Percentiles rank a stretch among this genome's conserved stretches.
Evolutionary conservation across 2,797 vertebrate genomes (phyloP).

Genomic region (Cercopithecus neglectus): DNA sequence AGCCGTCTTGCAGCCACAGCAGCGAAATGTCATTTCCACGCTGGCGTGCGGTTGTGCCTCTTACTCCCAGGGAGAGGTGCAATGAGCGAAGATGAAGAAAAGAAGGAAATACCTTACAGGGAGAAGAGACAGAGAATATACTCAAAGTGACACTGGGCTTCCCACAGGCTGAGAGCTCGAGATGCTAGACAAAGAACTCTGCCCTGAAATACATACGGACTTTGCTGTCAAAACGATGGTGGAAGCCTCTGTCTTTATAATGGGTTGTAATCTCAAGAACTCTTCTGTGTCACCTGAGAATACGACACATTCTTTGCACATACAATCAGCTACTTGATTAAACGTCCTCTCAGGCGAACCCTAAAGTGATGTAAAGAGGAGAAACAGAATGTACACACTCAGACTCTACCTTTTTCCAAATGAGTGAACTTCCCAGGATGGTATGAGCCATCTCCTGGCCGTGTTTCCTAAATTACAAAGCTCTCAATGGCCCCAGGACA

Average conservation of each 20-base stretch:
- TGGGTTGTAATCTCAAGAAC: background rate
- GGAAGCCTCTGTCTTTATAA: background rate
- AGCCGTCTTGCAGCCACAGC: fast-evolving
- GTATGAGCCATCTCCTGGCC: no score
- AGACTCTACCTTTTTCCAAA: background rate
- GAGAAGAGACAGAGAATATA: background rate
- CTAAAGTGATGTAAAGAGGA: background rate
- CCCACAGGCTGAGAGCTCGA: background rate
- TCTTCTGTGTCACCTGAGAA: background rate
- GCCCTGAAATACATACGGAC: background rate
- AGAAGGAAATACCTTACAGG: background rate
- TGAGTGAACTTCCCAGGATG: fast-evolving
- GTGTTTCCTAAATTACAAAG: fast-evolving
- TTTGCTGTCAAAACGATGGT: conserved; percentile 27
- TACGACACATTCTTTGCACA: background rate
- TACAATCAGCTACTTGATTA: background rate
- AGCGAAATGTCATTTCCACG: background rate
- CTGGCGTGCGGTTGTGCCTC: fast-evolving
- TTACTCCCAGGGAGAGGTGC: no score
- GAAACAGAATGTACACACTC: fast-evolving
- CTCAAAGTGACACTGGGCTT: background rate
- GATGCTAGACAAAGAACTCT: background rate
- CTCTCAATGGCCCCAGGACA: background rate
- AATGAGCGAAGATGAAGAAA: background rate
- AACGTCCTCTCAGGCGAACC: background rate